Percentiles rank a stretch among this genome's conserved stretches.
Evolutionary conservation across 2,888 invertebrate species (phyloP).

Genomic region (Nebria salina): DNA sequence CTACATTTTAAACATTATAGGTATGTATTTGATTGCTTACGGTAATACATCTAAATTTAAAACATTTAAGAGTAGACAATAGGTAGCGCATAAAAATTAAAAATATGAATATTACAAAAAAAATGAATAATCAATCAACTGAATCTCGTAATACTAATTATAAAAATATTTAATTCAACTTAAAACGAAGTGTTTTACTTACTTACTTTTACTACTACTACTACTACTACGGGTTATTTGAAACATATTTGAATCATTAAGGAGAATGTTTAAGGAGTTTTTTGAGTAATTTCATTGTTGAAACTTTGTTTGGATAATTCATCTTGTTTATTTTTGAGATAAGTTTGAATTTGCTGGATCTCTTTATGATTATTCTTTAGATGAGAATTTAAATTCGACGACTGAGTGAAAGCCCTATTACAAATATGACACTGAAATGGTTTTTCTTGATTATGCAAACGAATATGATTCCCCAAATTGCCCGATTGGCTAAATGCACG

Average conservation of each 20-base stretch:
- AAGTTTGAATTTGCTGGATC: conserved; percentile 7
- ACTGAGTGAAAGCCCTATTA: conserved; percentile 61
- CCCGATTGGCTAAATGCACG: conserved; percentile 62
- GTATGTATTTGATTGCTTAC: not conserved
- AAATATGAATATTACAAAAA: not conserved
- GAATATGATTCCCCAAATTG: conserved; percentile 58
- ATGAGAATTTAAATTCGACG: conserved; percentile 61
- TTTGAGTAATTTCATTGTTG: not conserved
- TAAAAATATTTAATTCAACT: not conserved
- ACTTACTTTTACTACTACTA: not conserved
- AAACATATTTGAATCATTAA: not conserved
- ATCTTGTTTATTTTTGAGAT: not conserved
- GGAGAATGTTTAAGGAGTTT: not conserved
- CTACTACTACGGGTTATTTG: not conserved
- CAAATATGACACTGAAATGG: conserved; percentile 62
- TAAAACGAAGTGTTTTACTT: not conserved
- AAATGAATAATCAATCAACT: not conserved
- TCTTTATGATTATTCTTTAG: conserved; percentile 60
- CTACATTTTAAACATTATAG: no score
- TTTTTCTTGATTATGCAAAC: conserved; percentile 61
- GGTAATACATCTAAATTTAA: not conserved
- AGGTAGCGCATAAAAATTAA: not conserved
- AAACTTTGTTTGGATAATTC: not conserved
- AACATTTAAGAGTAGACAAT: not conserved
- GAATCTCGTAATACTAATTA: not conserved